A percentile compares a stretch with the other conserved stretches of the same genome.
Conservation (phyloP, 2,113 vertebrate species). For the Aplodontia rufa region DNA sequence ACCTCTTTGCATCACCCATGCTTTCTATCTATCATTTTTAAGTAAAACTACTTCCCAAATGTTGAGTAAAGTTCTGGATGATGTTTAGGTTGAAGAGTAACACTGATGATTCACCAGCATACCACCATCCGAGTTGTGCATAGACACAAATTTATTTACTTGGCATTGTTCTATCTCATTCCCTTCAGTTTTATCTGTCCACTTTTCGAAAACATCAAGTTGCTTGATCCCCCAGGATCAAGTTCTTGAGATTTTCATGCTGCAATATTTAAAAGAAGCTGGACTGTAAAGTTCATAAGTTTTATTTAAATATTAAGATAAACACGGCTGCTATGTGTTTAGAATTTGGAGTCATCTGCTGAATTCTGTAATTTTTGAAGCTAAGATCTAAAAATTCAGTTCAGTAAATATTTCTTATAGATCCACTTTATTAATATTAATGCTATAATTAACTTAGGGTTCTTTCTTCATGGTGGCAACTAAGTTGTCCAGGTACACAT, state of each 20-base stretch:
- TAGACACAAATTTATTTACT: neutral
- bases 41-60: neutral
- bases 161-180: neutral
- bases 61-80: neutral
- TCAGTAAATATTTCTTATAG: neutral
- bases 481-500: neutral
- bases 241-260: neutral
- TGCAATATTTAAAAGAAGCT: neutral
- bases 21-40: neutral
- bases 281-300: neutral
- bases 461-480: neutral
- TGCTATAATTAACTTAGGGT: neutral
- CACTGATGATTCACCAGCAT: neutral
- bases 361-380: neutral
- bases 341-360: neutral
- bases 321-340: neutral
- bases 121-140: neutral
- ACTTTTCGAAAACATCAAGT: neutral
- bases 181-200: neutral
- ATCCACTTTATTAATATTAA: slow-evolving; percentile 23
- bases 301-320: neutral
- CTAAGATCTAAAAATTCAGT: slow-evolving; percentile 19
- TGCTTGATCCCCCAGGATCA: neutral
- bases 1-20: neutral
- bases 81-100: neutral